A percentile compares a stretch with the other conserved stretches of the same genome.
Conservation (phyloP, 2,113 vertebrate species). For the Empidonax traillii region DNA sequence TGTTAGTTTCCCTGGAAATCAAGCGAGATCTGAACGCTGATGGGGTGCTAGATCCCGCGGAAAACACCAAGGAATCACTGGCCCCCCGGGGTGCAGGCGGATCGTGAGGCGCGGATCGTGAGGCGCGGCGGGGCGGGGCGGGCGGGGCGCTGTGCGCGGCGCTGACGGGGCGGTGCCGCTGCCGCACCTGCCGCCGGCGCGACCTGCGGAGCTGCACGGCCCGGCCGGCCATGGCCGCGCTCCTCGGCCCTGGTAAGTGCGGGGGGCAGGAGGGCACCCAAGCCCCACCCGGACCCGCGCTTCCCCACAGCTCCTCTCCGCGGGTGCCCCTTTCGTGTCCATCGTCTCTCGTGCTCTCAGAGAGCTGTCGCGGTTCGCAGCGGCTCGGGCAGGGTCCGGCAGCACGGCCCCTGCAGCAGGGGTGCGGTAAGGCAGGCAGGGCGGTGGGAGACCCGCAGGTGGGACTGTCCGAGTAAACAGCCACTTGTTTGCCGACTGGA, state of each 20-base stretch:
- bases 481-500: neutral
- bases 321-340: no score
- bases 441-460: neutral
- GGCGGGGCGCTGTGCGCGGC: neutral
- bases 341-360: neutral
- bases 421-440: neutral
- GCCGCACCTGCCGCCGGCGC: neutral
- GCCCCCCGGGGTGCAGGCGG: no score
- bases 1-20: neutral
- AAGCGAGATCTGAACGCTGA: fast-evolving
- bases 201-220: neutral
- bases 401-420: neutral
- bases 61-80: no score
- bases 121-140: neutral
- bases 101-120: no score
- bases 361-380: neutral
- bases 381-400: neutral
- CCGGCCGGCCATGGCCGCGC: slow-evolving; percentile 18
- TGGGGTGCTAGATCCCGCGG: fast-evolving
- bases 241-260: slow-evolving; percentile 66
- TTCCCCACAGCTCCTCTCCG: neutral
- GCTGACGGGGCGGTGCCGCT: neutral
- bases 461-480: neutral
- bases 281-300: no score
- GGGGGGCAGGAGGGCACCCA: neutral